phyloP scores from a whole-genome alignment of 2,113 vertebrate genomes.

The Sigmodon hispidus region DNA sequence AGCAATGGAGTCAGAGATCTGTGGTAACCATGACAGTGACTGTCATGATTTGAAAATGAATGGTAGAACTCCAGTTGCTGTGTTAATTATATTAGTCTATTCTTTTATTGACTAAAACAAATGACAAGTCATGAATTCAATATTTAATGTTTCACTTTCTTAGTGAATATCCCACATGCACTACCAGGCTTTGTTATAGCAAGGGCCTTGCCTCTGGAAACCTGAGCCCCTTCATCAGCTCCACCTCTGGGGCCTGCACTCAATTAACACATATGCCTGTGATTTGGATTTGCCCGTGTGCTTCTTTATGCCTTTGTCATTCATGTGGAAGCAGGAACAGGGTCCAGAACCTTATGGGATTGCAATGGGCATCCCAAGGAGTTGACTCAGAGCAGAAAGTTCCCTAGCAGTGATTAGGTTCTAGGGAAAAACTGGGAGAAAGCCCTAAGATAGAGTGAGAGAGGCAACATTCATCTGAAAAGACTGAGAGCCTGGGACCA shows the following conservation, averaged over 20 bases:
- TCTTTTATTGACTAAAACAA: neutral
- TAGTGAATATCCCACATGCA: too few species aligned
- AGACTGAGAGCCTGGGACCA: neutral
- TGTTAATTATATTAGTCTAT: neutral
- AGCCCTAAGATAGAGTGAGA: neutral
- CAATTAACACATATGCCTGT: rapidly evolving
- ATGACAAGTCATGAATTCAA: neutral
- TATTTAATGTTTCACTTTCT: neutral
- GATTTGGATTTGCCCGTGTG: neutral
- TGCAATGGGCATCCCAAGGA: neutral
- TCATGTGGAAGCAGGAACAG: rapidly evolving
- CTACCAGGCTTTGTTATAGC: neutral
- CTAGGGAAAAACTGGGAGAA: neutral
- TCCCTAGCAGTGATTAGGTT: neutral
- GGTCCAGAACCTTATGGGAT: too few species aligned
- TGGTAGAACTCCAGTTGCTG: neutral
- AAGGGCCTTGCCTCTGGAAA: too few species aligned
- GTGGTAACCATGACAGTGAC: neutral
- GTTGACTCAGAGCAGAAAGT: neutral
- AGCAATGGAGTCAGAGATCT: neutral
- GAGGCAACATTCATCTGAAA: neutral
- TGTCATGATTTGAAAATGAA: neutral
- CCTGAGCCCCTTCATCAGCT: neutral
- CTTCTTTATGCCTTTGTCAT: neutral
- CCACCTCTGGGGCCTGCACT: neutral